Base-by-base conservation (phyloP, 2,888 invertebrate genomes). In the Lasioglossum zephyrum region DNA sequence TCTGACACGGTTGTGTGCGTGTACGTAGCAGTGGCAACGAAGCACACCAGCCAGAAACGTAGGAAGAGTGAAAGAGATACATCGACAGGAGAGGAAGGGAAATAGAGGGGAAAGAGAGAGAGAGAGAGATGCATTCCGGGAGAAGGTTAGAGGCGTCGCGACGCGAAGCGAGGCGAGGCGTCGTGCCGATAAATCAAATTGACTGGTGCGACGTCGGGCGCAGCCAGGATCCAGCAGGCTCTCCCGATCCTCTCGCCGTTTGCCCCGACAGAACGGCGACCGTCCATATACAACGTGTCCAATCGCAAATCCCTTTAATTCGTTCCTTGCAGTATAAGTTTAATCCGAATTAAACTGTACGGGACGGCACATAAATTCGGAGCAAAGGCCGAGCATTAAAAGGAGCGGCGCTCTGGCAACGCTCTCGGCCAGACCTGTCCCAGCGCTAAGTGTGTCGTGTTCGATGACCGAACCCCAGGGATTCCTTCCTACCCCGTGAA, bases 271-370 rank as follows among this genome's bases (percentile, higher is more conserved):
- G 91, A 92, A 89, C 93, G 91, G 88, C 92, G 91, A 88, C 88
- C 90, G 92, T 91, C 92, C 92, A 90, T 90, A 91, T 91, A 93
- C 92, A 93, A 93, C 94, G 93, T 93, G 93, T 93, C 94, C 92
- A 94, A 94, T 94, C 93, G 94, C 92, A 92, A 93, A 94, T 93
- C 93, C 93, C 92, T 94, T 94, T 94, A 94, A 94, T 94, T 93
- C 93, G 94, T 92, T 93, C 91, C 93, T 93, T 92, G 91, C 92
- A 92, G 92, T 92, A 92, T 92, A 93, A 93, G 92, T 93, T 93
- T 92, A 93, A 92, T 93, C 92, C 92, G 92, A 93, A 94, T 94
- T 93, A 93, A 93, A 93, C 94, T 93, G 93, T 90, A 90, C 90
- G 87, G 91, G 92, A 93, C 92, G 92, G 90, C 91, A 92, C 93